phyloP scores from a whole-genome alignment of 2,888 invertebrate species.

The Myathropa florea region DNA sequence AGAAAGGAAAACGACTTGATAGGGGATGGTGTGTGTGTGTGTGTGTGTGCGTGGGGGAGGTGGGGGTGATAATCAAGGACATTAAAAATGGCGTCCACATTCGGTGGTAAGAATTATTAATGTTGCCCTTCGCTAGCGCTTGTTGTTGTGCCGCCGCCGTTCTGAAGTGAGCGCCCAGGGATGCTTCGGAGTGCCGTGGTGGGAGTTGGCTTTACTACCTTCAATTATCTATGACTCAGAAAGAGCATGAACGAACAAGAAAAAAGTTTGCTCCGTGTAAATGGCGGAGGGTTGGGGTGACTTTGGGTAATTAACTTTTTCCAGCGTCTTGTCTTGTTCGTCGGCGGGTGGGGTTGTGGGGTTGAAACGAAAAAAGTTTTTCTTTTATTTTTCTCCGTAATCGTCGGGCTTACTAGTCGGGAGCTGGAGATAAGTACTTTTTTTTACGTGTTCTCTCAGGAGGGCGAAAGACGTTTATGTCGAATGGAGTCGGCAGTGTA shows the following conservation, averaged over 20 bases:
- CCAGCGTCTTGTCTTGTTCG: neutral
- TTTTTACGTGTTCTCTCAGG: neutral
- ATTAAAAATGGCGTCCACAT: slow-evolving; percentile 70
- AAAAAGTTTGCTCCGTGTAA: neutral
- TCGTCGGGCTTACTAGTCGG: neutral
- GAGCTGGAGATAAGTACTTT: neutral
- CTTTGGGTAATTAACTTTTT: slow-evolving; percentile 31
- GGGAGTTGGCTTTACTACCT: slow-evolving; percentile 59
- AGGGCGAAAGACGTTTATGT: neutral
- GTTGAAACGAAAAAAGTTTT: neutral
- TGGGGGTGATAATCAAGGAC: slow-evolving; percentile 57
- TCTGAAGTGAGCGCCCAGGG: slow-evolving; percentile 20
- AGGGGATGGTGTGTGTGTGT: neutral
- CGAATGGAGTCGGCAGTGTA: neutral
- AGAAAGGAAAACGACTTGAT: neutral
- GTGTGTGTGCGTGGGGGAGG: neutral
- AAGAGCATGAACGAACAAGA: neutral
- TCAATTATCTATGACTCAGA: slow-evolving; percentile 33
- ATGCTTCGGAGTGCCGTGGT: slow-evolving; percentile 20
- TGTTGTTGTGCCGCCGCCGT: slow-evolving; percentile 45
- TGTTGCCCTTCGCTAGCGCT: neutral
- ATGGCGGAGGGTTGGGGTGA: neutral
- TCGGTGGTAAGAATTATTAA: slow-evolving; percentile 60
- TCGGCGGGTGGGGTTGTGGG: neutral
- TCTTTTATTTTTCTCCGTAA: neutral